Conservation (phyloP, 2,113 vertebrate genomes). For the Opisthocomus hoazin region DNA sequence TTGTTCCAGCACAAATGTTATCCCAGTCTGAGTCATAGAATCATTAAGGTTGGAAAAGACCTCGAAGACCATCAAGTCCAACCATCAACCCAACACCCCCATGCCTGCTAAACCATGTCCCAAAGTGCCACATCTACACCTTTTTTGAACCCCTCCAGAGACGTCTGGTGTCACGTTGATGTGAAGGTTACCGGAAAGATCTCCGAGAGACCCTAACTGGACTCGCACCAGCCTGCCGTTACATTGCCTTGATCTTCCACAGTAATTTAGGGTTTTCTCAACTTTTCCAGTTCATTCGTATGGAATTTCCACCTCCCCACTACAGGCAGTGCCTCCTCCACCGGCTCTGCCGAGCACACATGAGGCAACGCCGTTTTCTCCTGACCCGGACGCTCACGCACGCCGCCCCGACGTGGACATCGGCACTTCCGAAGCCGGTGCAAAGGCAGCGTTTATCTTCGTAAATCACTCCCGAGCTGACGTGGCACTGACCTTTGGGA, state of each 20-base stretch:
- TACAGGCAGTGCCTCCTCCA: background rate
- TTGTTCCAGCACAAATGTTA: accelerated
- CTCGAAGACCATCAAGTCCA: too few species aligned
- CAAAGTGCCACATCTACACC: too few species aligned
- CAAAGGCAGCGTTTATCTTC: background rate
- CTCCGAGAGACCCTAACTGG: background rate
- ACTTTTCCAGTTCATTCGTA: accelerated
- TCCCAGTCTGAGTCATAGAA: too few species aligned
- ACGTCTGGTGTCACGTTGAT: background rate
- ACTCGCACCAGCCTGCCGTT: background rate
- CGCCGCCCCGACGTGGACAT: background rate
- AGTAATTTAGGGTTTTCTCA: background rate
- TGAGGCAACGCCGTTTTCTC: accelerated
- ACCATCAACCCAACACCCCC: too few species aligned
- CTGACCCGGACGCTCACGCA: background rate
- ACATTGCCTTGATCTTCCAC: accelerated
- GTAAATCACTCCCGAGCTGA: background rate
- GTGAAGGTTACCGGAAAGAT: background rate
- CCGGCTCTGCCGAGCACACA: background rate
- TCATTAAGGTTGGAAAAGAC: too few species aligned
- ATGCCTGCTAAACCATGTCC: too few species aligned
- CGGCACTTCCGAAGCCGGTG: background rate
- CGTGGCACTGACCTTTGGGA: background rate
- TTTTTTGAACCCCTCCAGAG: too few species aligned
- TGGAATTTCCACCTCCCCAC: background rate